These are phyloP conservation scores for Onychomys arenicola DNA, from an alignment of 2,797 vertebrate species.

Conservation along the genomic window DNA sequence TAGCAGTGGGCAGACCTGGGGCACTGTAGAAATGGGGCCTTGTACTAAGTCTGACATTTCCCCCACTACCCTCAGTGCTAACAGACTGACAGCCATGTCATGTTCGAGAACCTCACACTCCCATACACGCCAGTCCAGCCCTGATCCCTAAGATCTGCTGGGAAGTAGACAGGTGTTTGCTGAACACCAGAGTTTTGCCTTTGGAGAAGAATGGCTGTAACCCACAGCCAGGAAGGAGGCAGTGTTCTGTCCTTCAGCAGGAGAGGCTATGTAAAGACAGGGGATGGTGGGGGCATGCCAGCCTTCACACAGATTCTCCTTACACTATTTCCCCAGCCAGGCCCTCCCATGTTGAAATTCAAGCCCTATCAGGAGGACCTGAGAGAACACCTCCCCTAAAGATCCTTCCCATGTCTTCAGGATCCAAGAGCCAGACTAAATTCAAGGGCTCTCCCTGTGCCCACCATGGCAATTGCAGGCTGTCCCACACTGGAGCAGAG, in stretches of 20 bases:
- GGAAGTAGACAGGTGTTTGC: not conserved
- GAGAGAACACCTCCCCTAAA: not conserved
- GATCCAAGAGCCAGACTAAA: not conserved
- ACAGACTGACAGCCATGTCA: not conserved
- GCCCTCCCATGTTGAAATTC: not conserved
- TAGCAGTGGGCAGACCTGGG: rapidly evolving
- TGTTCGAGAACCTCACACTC: not conserved
- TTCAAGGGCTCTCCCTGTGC: not conserved
- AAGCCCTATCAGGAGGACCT: rapidly evolving
- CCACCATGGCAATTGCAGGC: not conserved
- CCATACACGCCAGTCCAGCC: not conserved
- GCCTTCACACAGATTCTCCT: not conserved
- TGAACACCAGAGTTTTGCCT: not conserved
- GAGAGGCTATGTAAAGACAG: not conserved
- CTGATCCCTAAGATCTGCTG: not conserved
- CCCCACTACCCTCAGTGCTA: not conserved
- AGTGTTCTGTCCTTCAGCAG: not conserved
- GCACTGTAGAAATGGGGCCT: rapidly evolving
- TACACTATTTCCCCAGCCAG: not conserved
- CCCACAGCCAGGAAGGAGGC: not conserved
- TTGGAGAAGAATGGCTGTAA: not conserved
- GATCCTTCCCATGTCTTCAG: not conserved
- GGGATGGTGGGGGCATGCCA: not conserved
- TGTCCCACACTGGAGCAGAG: not conserved
- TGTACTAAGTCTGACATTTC: not conserved